phyloP scores from a whole-genome alignment of 2,888 invertebrate genomes.

The Cordilura impudica region DNA sequence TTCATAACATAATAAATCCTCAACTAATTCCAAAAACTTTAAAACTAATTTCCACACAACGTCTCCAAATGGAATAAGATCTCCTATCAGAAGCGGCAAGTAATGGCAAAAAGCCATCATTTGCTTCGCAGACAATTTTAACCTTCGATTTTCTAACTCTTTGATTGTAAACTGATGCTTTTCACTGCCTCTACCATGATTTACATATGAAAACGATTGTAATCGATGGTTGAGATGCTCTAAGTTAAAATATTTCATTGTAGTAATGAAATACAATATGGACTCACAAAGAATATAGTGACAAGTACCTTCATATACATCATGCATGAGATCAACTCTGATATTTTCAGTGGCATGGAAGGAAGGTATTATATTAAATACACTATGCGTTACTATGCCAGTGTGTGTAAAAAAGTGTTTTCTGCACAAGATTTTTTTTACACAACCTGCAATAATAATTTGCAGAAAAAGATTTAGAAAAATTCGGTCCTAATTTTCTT shows the following conservation, averaged over 20 bases:
- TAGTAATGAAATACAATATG: constrained; percentile 6
- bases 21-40: background rate
- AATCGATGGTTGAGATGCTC: constrained; percentile 32
- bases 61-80: background rate
- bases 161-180: background rate
- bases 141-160: constrained; percentile 8
- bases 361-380: constrained; percentile 40
- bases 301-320: constrained; percentile 44
- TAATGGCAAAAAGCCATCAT: constrained; percentile 2
- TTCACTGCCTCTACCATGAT: constrained; percentile 26
- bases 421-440: no score
- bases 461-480: no score
- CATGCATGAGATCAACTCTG: constrained; percentile 36
- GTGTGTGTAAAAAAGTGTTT: no score
- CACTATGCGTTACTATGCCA: constrained; percentile 24
- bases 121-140: constrained; percentile 11
- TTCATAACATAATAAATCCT: constrained; percentile 1
- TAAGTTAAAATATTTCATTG: constrained; percentile 34
- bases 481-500: no score
- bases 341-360: constrained; percentile 43
- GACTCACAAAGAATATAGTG: constrained; percentile 32
- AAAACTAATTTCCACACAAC: background rate
- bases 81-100: background rate
- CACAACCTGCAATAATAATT: no score
- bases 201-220: constrained; percentile 31